Evolutionary conservation across 2,113 vertebrate species (phyloP).

Genomic region (Sturnira hondurensis): DNA sequence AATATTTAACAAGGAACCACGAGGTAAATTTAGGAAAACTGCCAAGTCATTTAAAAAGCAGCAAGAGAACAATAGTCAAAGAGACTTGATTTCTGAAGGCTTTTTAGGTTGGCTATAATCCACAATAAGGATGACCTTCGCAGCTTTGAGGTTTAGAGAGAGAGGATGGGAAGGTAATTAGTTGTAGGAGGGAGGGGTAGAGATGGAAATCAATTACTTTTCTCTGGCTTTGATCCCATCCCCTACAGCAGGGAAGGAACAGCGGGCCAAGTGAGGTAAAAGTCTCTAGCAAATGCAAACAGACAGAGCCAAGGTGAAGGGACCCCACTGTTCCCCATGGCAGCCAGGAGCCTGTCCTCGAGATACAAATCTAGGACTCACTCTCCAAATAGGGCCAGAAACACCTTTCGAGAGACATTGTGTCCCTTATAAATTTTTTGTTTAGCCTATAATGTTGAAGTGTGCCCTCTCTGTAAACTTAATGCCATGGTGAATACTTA

Average conservation of each 20-base stretch:
- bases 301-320: not conserved
- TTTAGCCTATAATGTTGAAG: not conserved
- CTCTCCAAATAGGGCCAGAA: not conserved
- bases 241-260: not conserved
- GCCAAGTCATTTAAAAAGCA: conserved; percentile 25
- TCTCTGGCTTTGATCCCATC: not conserved
- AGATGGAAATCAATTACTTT: not conserved
- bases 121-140: not conserved
- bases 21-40: conserved; percentile 2
- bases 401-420: not conserved
- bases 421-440: not conserved
- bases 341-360: not conserved
- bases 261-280: not conserved
- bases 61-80: conserved; percentile 39
- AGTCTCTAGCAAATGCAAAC: not conserved
- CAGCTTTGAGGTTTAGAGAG: not conserved
- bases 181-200: not conserved
- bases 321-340: not conserved
- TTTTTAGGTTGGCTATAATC: not conserved
- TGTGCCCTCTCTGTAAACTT: not conserved
- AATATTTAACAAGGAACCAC: conserved; percentile 24
- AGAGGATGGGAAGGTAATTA: conserved; percentile 25
- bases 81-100: conserved; percentile 25
- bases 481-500: not conserved
- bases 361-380: not conserved